Evolutionary conservation across 2,797 vertebrate species (phyloP).

Genomic region (Rhinichthys osculus): DNA sequence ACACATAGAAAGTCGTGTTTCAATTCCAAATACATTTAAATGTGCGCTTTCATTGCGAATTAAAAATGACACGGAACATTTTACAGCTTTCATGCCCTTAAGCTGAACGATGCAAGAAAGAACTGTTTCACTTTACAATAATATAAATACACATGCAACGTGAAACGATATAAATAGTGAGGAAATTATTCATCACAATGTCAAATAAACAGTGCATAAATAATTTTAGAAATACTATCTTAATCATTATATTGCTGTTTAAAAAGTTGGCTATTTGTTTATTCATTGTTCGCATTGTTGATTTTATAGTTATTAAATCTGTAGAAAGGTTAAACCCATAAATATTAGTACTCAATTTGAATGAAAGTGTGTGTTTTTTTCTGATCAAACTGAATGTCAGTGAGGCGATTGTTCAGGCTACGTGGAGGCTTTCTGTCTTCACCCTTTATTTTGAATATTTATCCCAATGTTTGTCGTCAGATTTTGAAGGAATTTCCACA

Average conservation of each 20-base stretch:
- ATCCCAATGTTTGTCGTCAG: neutral
- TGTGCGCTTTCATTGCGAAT: constrained; percentile 58
- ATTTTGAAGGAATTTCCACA: neutral
- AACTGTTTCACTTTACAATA: neutral
- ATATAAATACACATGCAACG: neutral
- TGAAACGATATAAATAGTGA: neutral
- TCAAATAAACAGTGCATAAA: neutral
- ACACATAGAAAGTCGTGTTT: constrained; percentile 72
- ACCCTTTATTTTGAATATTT: neutral
- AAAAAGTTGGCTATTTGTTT: neutral
- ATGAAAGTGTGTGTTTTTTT: neutral
- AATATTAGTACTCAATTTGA: too few relatives aligned
- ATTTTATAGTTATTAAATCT: neutral
- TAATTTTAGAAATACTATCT: neutral
- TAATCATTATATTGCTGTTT: neutral
- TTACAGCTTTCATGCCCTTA: constrained; percentile 51
- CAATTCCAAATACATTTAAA: constrained; percentile 68
- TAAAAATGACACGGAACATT: constrained; percentile 56
- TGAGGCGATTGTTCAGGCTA: neutral
- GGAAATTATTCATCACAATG: too few relatives aligned
- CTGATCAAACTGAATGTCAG: neutral
- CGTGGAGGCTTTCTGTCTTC: neutral
- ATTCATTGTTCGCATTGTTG: neutral
- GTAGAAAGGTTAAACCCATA: neutral
- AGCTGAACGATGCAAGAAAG: neutral